Percentiles rank a stretch among this genome's conserved stretches.
phyloP scores from a whole-genome alignment of 2,113 vertebrate genomes.

The pig (Sus scrofa) region DNA sequence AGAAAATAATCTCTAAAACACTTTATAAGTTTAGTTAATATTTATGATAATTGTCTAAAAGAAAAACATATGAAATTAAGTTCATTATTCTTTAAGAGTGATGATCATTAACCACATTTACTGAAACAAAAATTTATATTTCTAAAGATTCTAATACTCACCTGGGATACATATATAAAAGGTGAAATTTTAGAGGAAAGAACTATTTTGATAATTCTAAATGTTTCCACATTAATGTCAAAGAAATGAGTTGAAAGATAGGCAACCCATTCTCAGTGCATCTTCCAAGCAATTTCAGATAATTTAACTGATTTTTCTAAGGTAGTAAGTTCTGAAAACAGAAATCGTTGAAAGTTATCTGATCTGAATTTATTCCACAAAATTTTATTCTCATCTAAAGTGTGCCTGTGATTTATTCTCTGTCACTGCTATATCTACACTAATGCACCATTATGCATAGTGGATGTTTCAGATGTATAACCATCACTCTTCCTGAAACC shows the following conservation, averaged over 20 bases:
- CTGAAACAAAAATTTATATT: not conserved
- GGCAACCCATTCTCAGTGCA: slow-evolving; percentile 34
- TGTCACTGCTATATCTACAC: slow-evolving; percentile 67
- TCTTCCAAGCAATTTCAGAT: slow-evolving; percentile 74
- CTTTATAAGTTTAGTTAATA: slow-evolving; percentile 34
- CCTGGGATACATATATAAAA: not conserved
- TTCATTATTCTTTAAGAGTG: not conserved
- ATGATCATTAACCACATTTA: slow-evolving; percentile 30
- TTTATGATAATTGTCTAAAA: slow-evolving; percentile 20
- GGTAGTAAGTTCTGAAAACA: slow-evolving; percentile 76
- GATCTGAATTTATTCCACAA: slow-evolving; percentile 79
- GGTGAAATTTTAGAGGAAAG: slow-evolving; percentile 6
- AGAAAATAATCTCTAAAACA: not conserved
- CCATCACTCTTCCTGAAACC: slow-evolving; percentile 76
- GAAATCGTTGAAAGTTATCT: slow-evolving; percentile 71
- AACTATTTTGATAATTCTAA: slow-evolving; percentile 58
- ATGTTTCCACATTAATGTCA: slow-evolving; percentile 69
- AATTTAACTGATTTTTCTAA: slow-evolving; percentile 75
- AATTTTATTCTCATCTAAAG: slow-evolving; percentile 76
- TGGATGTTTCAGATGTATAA: slow-evolving; percentile 77
- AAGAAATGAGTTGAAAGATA: slow-evolving; percentile 64
- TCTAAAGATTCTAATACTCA: slow-evolving; percentile 10
- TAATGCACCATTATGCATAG: slow-evolving; percentile 79
- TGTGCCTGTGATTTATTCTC: slow-evolving; percentile 82
- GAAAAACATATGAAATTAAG: slow-evolving; percentile 17